Evolutionary conservation across 2,888 invertebrate genomes (phyloP).

Genomic region (Epirrhoe alternata): DNA sequence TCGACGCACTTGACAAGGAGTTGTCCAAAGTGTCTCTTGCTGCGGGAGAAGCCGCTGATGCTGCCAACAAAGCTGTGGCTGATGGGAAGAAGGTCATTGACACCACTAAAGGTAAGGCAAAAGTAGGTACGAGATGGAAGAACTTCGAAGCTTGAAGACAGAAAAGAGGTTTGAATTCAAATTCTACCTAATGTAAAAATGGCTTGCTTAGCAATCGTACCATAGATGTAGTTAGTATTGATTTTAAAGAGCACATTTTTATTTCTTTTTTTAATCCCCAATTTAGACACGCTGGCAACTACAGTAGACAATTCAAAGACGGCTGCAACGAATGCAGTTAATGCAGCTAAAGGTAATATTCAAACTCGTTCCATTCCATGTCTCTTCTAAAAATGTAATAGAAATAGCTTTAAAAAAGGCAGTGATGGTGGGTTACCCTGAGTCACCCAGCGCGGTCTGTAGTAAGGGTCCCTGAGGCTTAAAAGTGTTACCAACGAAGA

Average conservation of each 20-base stretch:
- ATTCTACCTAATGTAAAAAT: too few relatives aligned
- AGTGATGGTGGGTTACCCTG: too few relatives aligned
- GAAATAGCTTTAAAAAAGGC: too few relatives aligned
- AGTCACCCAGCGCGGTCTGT: too few relatives aligned
- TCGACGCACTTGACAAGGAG: constrained; percentile 83
- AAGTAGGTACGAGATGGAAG: neutral
- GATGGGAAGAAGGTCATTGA: constrained; percentile 81
- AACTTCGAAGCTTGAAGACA: neutral
- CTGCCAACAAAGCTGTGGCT: constrained; percentile 74
- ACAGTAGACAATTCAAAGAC: constrained; percentile 78
- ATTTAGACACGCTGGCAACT: constrained; percentile 72
- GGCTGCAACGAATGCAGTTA: constrained; percentile 76
- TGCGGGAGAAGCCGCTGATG: constrained; percentile 77
- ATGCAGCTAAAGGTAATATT: constrained; percentile 71
- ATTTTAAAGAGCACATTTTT: constrained; percentile 7
- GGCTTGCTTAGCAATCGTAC: too few relatives aligned
- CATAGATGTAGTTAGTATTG: neutral
- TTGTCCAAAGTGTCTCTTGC: constrained; percentile 78
- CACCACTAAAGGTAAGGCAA: constrained; percentile 72
- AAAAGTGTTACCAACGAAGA: too few relatives aligned
- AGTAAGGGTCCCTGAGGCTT: too few relatives aligned
- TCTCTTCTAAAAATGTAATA: too few relatives aligned
- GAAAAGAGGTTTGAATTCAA: neutral
- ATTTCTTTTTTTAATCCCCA: constrained; percentile 38
- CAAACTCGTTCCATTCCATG: too few relatives aligned